These are phyloP conservation scores for Onthophagus sagittarius DNA, from an alignment of 2,888 invertebrate genomes.

Conservation along the genomic window DNA sequence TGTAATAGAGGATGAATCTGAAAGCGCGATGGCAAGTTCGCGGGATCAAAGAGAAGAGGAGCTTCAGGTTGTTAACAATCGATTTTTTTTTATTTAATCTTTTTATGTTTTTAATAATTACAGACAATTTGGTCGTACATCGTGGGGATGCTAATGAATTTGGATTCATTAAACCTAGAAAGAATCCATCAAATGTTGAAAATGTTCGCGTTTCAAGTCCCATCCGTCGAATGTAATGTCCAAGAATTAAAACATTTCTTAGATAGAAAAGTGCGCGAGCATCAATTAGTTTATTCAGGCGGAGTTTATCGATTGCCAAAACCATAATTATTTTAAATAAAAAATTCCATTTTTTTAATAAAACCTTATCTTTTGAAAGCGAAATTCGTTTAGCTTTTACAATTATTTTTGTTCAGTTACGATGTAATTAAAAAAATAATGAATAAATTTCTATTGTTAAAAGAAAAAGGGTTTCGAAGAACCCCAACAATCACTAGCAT, in stretches of 20 bases:
- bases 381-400: too few relatives aligned
- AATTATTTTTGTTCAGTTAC: too few relatives aligned
- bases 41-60: slow-evolving; percentile 93
- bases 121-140: slow-evolving; percentile 91
- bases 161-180: slow-evolving; percentile 86
- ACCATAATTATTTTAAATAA: slow-evolving; percentile 40
- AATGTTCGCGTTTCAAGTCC: slow-evolving; percentile 93
- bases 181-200: slow-evolving; percentile 94
- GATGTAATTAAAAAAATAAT: too few relatives aligned
- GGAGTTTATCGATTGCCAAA: slow-evolving; percentile 88
- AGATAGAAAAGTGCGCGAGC: slow-evolving; percentile 89
- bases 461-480: neutral
- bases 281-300: slow-evolving; percentile 78
- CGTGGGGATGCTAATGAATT: slow-evolving; percentile 93
- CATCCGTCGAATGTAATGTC: slow-evolving; percentile 80
- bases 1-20: slow-evolving; percentile 85
- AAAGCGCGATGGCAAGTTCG: slow-evolving; percentile 92
- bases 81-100: neutral
- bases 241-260: slow-evolving; percentile 86
- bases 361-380: too few relatives aligned
- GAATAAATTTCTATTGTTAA: too few relatives aligned
- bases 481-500: neutral
- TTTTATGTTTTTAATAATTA: neutral
- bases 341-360: too few relatives aligned
- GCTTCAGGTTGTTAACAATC: slow-evolving; percentile 60